Conservation (phyloP, 2,113 vertebrate genomes). For the Atlantisia rogersi region DNA sequence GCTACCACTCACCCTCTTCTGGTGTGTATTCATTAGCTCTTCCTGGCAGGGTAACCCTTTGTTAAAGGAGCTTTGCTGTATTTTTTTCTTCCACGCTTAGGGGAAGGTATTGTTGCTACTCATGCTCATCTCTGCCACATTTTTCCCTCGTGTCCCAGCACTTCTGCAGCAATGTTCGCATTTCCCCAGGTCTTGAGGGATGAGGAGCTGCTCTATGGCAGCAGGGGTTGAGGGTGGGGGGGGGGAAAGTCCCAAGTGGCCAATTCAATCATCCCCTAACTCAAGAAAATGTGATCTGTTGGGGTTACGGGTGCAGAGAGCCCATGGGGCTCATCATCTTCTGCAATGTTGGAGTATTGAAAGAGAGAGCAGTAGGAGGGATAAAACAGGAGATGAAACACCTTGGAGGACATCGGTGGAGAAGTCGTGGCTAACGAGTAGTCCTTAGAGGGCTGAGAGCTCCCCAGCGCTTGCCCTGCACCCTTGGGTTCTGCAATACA, state of each 20-base stretch:
- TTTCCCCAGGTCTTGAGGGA: not conserved
- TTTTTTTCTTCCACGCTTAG: not conserved
- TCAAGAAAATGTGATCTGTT: not conserved
- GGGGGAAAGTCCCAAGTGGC: not conserved
- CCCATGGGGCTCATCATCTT: not conserved
- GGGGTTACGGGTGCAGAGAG: not conserved
- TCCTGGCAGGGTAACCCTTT: not conserved
- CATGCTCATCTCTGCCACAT: accelerated
- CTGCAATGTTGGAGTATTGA: not conserved
- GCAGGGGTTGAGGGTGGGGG: not conserved
- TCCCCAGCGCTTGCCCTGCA: accelerated
- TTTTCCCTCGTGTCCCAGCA: accelerated
- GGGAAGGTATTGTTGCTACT: not conserved
- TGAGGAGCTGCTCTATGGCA: not conserved
- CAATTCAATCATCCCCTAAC: not conserved
- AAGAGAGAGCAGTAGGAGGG: not conserved
- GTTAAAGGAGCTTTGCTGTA: not conserved
- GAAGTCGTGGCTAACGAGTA: not conserved
- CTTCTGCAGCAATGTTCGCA: accelerated
- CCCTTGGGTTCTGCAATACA: accelerated
- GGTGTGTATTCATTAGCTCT: not conserved
- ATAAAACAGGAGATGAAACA: not conserved
- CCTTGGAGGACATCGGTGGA: not conserved
- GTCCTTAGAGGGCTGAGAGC: not conserved
- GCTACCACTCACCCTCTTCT: not conserved